Evolutionary conservation across 2,113 vertebrate genomes (phyloP).

Genomic region (Pachypanchax playfairii): DNA sequence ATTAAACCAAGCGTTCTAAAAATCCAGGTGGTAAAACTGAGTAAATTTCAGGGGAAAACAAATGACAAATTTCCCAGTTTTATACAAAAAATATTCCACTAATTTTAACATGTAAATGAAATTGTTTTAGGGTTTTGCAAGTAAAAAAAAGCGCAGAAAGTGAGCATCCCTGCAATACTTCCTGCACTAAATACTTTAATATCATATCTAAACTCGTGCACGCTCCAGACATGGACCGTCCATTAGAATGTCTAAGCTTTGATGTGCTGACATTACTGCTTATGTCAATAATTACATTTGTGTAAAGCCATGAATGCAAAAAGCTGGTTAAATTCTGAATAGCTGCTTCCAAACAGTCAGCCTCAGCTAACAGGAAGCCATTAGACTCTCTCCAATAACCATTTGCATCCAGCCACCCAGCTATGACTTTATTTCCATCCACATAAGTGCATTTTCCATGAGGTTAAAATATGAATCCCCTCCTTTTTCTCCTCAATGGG

Average conservation of each 20-base stretch:
- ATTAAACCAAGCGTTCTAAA: too few relatives aligned
- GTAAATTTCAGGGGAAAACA: too few relatives aligned
- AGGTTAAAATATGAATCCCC: conserved; percentile 96
- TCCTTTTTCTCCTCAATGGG: conserved; percentile 88
- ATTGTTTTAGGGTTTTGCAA: not conserved
- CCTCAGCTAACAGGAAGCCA: conserved; percentile 93
- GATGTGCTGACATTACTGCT: conserved; percentile 83
- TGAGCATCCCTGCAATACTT: not conserved
- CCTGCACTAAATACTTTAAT: conserved; percentile 15
- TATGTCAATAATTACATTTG: conserved; percentile 84
- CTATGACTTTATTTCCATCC: conserved; percentile 96
- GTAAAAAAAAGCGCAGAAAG: not conserved
- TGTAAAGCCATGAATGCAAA: conserved; percentile 83
- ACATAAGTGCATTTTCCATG: conserved; percentile 95
- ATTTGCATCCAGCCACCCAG: conserved; percentile 90
- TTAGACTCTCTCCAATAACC: conserved; percentile 89
- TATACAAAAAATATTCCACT: too few relatives aligned
- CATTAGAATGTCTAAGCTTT: conserved; percentile 83
- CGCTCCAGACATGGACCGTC: conserved; percentile 3
- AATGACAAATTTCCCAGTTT: too few relatives aligned
- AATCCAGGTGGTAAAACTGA: too few relatives aligned
- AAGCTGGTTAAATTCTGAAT: conserved; percentile 84
- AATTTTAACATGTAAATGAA: too few relatives aligned
- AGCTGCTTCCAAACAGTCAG: conserved; percentile 81
- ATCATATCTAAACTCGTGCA: not conserved